Conservation (phyloP, 2,113 vertebrate genomes). For the Tursiops truncatus region DNA sequence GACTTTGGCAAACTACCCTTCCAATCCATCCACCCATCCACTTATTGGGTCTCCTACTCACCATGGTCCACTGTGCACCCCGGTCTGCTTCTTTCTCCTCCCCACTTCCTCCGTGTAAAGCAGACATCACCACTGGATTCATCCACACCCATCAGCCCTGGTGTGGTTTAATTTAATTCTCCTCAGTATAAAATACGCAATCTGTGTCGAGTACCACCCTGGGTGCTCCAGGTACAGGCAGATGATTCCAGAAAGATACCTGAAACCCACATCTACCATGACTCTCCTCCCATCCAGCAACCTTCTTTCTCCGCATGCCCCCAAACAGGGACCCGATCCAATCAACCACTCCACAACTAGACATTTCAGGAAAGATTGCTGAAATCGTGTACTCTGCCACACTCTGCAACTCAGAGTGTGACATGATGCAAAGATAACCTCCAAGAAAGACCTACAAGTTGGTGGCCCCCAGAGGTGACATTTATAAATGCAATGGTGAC, state of each 20-base stretch:
- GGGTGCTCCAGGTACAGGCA: too few species aligned
- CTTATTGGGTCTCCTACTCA: fast-evolving
- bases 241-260: too few species aligned
- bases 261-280: fast-evolving
- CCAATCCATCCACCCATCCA: background rate
- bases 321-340: too few species aligned
- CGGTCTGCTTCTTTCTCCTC: fast-evolving
- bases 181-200: fast-evolving
- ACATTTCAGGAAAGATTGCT: fast-evolving
- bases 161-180: too few species aligned
- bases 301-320: background rate
- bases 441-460: too few species aligned
- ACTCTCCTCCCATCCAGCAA: background rate
- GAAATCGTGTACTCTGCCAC: fast-evolving
- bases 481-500: fast-evolving
- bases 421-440: background rate
- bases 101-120: too few species aligned
- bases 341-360: fast-evolving
- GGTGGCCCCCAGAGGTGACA: background rate
- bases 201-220: too few species aligned
- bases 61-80: fast-evolving
- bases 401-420: too few species aligned
- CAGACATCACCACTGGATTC: too few species aligned
- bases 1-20: too few species aligned
- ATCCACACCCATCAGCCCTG: background rate